Percentiles rank a stretch among this genome's conserved stretches.
Conservation (phyloP, 2,113 vertebrate genomes). For the Capra hircus region DNA sequence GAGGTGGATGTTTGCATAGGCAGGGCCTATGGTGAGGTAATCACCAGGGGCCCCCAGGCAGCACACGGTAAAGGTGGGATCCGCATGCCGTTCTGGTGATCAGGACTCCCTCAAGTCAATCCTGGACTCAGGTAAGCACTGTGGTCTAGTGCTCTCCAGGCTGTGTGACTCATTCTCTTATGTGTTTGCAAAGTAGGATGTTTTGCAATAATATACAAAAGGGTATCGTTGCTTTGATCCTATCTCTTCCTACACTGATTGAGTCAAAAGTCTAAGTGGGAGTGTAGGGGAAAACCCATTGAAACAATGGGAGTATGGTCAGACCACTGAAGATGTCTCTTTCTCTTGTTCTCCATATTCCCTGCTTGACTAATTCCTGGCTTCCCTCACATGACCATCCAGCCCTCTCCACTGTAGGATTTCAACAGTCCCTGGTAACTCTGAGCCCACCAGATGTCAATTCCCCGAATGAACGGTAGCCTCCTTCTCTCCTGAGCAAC, state of each 20-base stretch:
- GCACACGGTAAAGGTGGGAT: neutral
- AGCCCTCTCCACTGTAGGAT: neutral
- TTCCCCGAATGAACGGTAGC: neutral
- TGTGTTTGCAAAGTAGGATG: neutral
- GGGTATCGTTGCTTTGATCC: neutral
- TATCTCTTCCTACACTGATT: neutral
- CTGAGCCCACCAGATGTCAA: neutral
- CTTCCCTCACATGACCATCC: neutral
- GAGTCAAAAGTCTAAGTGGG: neutral
- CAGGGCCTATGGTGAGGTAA: neutral
- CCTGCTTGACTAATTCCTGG: neutral
- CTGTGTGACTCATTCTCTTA: neutral
- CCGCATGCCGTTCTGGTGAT: accelerated
- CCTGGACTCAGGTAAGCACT: neutral
- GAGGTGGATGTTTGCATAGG: neutral
- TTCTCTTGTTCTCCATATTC: neutral
- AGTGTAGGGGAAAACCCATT: neutral
- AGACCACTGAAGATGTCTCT: neutral
- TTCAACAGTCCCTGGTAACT: neutral
- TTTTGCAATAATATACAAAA: neutral
- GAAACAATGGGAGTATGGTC: neutral
- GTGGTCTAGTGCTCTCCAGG: neutral
- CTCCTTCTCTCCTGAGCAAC: neutral
- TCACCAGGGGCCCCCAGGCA: too few species aligned
- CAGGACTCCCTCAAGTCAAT: neutral